Conservation (phyloP, 2,797 vertebrate species). For the Sebastes glaucus region DNA sequence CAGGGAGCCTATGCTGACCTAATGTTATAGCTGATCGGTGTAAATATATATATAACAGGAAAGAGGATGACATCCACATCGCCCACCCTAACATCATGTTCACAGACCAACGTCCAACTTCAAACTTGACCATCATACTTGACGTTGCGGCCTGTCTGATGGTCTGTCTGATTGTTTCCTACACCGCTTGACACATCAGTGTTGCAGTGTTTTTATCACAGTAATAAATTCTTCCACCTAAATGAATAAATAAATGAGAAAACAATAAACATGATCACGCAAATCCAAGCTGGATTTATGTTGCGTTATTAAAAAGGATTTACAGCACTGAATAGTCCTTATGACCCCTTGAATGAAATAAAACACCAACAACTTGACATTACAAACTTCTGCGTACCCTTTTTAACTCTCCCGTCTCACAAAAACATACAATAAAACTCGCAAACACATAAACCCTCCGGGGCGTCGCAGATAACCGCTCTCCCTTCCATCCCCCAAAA, state of each 20-base stretch:
- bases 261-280: too few relatives aligned
- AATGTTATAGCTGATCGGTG: too few relatives aligned
- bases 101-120: neutral
- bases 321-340: neutral
- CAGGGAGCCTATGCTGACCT: too few relatives aligned
- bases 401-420: constrained; percentile 15
- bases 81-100: rapidly evolving
- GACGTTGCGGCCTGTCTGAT: neutral
- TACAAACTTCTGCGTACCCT: constrained; percentile 10
- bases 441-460: constrained; percentile 41
- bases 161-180: neutral
- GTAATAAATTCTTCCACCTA: neutral
- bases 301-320: constrained; percentile 4
- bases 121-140: neutral
- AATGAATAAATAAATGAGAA: neutral
- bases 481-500: constrained; percentile 44
- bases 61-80: neutral
- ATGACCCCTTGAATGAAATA: neutral
- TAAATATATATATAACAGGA: neutral
- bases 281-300: neutral
- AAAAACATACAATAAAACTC: constrained; percentile 16
- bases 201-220: neutral
- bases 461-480: constrained; percentile 61
- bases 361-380: constrained; percentile 11
- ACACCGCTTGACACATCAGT: neutral